Conservation (phyloP, 2,113 vertebrate genomes). For the Misgurnus mizolepis region DNA sequence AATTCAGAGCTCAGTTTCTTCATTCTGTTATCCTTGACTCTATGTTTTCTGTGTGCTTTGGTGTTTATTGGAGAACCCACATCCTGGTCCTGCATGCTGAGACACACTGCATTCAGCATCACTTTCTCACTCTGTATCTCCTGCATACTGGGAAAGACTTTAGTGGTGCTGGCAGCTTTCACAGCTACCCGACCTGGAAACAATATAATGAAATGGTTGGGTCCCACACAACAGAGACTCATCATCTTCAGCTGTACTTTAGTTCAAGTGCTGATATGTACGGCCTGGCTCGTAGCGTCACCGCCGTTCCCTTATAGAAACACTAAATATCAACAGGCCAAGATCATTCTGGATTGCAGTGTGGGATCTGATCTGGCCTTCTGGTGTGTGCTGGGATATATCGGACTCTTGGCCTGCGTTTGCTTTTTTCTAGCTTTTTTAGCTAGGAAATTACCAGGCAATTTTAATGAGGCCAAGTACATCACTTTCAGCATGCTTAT, state of each 20-base stretch:
- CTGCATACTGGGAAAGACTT: conserved; percentile 59
- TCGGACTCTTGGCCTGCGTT: conserved; percentile 53
- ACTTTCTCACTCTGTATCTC: conserved; percentile 59
- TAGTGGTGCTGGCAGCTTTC: conserved; percentile 61
- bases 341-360: conserved; percentile 60
- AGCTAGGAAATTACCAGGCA: conserved; percentile 56
- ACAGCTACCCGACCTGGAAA: conserved; percentile 56
- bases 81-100: conserved; percentile 55
- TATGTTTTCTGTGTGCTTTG: conserved; percentile 61
- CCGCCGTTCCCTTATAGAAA: conserved; percentile 59
- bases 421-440: conserved; percentile 61
- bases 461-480: conserved; percentile 59
- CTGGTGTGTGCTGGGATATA: conserved; percentile 60
- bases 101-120: conserved; percentile 57
- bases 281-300: conserved; percentile 50
- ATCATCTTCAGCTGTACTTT: conserved; percentile 52
- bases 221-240: conserved; percentile 53
- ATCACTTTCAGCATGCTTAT: conserved; percentile 62
- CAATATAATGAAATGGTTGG: conserved; percentile 57
- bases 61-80: conserved; percentile 63
- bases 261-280: conserved; percentile 56
- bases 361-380: conserved; percentile 57
- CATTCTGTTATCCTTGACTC: conserved; percentile 58
- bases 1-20: conserved; percentile 63
- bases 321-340: conserved; percentile 50